These are phyloP conservation scores for Lithophane leautieri DNA, from an alignment of 2,888 invertebrate genomes.

Conservation along the genomic window DNA sequence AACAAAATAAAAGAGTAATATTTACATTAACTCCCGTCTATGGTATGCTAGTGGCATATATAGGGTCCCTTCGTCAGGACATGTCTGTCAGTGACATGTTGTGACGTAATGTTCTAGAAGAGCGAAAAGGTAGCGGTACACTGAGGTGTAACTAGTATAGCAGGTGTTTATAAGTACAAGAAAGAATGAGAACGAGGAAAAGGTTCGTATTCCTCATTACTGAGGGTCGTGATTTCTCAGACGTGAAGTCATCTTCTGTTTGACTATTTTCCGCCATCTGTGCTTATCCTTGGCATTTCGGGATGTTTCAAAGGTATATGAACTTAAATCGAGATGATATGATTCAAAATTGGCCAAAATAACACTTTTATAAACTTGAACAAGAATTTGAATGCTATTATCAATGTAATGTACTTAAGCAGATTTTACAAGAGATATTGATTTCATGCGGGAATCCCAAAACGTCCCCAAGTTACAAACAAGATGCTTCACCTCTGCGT, in stretches of 20 bases:
- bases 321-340: not conserved
- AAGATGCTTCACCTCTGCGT: slow-evolving; percentile 30
- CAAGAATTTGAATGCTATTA: not conserved
- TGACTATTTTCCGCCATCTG: no score
- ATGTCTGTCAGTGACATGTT: slow-evolving; percentile 33
- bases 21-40: slow-evolving; percentile 13
- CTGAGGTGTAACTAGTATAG: slow-evolving; percentile 17
- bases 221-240: no score
- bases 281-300: no score
- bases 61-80: slow-evolving; percentile 51
- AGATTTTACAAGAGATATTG: slow-evolving; percentile 1
- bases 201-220: no score
- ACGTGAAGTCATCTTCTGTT: no score
- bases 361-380: not conserved
- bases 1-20: slow-evolving; percentile 37
- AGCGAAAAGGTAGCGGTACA: not conserved
- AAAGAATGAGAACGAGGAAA: no score
- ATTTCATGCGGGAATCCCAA: slow-evolving; percentile 38
- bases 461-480: slow-evolving; percentile 19
- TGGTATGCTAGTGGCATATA: slow-evolving; percentile 47
- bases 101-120: slow-evolving; percentile 38
- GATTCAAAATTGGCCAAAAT: not conserved
- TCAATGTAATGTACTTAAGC: not conserved
- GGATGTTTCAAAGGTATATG: no score
- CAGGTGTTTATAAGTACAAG: not conserved